These are phyloP conservation scores for Muscina levida DNA, from an alignment of 2,888 invertebrate species.

Conservation along the genomic window DNA sequence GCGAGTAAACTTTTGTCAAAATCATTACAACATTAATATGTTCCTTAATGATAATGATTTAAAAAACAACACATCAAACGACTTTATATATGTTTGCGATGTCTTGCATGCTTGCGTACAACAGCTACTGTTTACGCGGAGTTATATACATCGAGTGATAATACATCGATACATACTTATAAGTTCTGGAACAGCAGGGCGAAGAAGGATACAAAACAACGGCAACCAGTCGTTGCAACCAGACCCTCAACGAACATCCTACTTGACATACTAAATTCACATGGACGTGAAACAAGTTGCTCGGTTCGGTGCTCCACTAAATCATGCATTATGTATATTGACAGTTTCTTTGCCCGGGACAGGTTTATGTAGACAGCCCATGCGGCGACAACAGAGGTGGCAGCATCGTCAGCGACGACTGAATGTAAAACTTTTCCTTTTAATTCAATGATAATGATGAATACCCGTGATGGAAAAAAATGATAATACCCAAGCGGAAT, in stretches of 20 bases:
- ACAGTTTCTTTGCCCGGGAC: neutral
- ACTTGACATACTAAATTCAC: slow-evolving; percentile 10
- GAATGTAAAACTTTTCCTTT: slow-evolving; percentile 9
- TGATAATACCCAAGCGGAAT: neutral
- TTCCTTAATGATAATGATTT: too few species aligned
- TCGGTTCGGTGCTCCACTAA: neutral
- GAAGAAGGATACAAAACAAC: too few species aligned
- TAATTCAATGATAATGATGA: slow-evolving; percentile 5
- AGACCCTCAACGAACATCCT: neutral
- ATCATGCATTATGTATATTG: slow-evolving; percentile 16
- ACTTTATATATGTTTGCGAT: too few species aligned
- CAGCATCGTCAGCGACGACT: neutral
- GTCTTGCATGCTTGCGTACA: too few species aligned
- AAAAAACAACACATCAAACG: too few species aligned
- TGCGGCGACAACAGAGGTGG: neutral
- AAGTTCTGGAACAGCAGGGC: too few species aligned
- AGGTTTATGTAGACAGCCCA: neutral
- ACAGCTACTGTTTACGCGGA: too few species aligned
- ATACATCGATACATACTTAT: too few species aligned
- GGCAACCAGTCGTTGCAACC: too few species aligned
- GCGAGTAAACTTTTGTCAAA: too few species aligned
- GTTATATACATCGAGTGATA: too few species aligned
- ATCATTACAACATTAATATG: too few species aligned
- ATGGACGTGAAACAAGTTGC: neutral
- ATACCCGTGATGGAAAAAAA: neutral